Evolutionary conservation across 2,113 vertebrate species (phyloP).

Genomic region (Lepidiolamprologus cunningtoni): DNA sequence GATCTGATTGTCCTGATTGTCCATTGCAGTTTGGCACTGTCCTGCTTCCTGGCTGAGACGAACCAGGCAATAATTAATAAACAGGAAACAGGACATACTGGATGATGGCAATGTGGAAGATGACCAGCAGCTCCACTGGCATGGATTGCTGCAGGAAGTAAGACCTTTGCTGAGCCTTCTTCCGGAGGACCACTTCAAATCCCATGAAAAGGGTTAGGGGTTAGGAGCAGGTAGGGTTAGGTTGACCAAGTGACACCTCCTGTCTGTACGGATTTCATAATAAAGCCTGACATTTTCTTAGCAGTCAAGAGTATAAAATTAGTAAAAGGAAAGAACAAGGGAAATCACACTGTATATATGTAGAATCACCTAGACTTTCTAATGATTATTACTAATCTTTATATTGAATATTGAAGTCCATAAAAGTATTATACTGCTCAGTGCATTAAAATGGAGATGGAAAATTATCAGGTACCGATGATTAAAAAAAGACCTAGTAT

Average conservation of each 20-base stretch:
- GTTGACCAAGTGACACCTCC: background rate
- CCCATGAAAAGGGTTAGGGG: background rate
- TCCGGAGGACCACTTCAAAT: background rate
- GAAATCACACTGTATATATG: background rate
- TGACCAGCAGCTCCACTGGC: background rate
- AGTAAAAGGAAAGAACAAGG: background rate
- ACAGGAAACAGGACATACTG: background rate
- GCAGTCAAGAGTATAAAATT: background rate
- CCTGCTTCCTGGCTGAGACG: background rate
- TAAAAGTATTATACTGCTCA: background rate
- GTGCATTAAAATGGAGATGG: background rate
- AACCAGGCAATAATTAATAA: background rate
- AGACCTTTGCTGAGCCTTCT: background rate
- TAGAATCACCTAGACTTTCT: background rate
- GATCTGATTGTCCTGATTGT: background rate
- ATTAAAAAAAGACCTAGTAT: background rate
- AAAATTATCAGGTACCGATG: background rate
- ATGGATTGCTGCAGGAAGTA: background rate
- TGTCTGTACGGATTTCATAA: background rate
- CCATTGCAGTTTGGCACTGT: background rate
- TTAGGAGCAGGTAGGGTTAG: too few relatives aligned
- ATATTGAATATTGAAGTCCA: background rate
- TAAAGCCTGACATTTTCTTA: background rate
- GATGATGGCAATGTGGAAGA: background rate
- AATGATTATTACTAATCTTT: background rate